These are phyloP conservation scores for Pelobates fuscus DNA, from an alignment of 2,113 vertebrate genomes.

Conservation along the genomic window DNA sequence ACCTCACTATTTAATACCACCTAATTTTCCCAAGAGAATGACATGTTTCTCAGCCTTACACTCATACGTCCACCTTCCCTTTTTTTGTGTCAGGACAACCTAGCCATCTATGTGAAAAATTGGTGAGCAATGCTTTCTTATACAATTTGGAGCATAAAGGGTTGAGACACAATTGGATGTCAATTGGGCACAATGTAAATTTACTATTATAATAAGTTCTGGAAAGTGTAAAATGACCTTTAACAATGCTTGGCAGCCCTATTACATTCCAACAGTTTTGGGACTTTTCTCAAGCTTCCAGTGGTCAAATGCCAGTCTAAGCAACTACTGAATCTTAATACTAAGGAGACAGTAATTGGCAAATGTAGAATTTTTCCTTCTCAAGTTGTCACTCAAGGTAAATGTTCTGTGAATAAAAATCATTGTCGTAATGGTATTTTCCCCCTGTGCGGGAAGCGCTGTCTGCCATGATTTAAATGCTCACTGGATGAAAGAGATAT, in stretches of 20 bases:
- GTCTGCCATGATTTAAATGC: conserved; percentile 44
- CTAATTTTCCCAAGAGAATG: too few relatives aligned
- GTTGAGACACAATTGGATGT: neutral
- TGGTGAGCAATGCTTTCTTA: neutral
- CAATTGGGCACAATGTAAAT: neutral
- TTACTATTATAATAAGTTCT: neutral
- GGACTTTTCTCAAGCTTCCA: conserved; percentile 9
- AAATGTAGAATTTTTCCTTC: conserved; percentile 41
- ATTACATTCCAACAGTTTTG: conserved; percentile 7
- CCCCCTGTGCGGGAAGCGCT: conserved; percentile 18
- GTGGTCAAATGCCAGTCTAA: conserved; percentile 24
- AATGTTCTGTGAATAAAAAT: conserved; percentile 37
- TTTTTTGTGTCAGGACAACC: too few relatives aligned
- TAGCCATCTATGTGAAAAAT: neutral
- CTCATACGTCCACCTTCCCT: too few relatives aligned
- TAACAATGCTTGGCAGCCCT: conserved; percentile 35
- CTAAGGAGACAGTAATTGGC: conserved; percentile 39
- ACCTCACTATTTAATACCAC: too few relatives aligned
- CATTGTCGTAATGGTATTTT: conserved; percentile 31
- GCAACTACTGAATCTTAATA: conserved; percentile 9
- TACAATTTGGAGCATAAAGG: neutral
- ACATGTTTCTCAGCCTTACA: too few relatives aligned
- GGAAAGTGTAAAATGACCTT: neutral
- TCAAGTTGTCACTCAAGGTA: conserved; percentile 38
- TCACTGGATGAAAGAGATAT: conserved; percentile 15